Base-by-base conservation (phyloP, 1,140 invertebrate species). In the Cotesia vestalis region DNA sequence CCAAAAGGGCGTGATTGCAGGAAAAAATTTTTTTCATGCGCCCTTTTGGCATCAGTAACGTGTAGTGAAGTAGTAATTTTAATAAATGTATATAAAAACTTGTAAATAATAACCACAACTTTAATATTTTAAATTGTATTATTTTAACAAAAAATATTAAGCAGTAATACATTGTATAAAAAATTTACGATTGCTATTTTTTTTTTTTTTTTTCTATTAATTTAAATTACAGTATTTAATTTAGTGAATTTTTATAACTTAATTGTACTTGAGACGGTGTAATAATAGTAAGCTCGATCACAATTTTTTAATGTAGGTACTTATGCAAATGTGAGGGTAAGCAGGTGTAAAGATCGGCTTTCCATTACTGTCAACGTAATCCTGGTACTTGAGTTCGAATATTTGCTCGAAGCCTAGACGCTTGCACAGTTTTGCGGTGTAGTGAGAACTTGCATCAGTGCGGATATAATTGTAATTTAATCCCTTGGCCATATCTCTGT, bases 381-480 rank as follows among this genome's bases (percentile, higher is more conserved):
- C 91, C 0, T 81, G 81, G 77, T 93, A 94, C 4, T 87, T 87
- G 4, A 91, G 78, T 46, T 86, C 85, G 77, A 91, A 93, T 53
- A 92, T 88, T 71, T 87, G 87, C 46, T 91, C 88, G 79, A 92
- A 93, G 12, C 91, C 92, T 8, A 91, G 80, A 70, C 89, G 89
- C 71, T 90, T 89, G 63, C 92, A 90, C 0, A 92, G 89, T 78
- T 89, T 90, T 0, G 91, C 92, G 5, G 93, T 93, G 79, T 89
- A 94, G 61, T 89, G 85, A 69, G 92, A 94, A 4, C 92, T 91
- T 70, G 92, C 93, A 73, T 91, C 89, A 0, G 88, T 88, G 55
- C 89, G 83, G 12, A 89, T 79, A 53, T 90, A 76, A 59, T 88
- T 85, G 73, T 90, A 89, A 1, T 86, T 87, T 62, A 85, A 79